Evolutionary conservation across 2,888 invertebrate genomes (phyloP).

Genomic region (Brassicogethes aeneus): DNA sequence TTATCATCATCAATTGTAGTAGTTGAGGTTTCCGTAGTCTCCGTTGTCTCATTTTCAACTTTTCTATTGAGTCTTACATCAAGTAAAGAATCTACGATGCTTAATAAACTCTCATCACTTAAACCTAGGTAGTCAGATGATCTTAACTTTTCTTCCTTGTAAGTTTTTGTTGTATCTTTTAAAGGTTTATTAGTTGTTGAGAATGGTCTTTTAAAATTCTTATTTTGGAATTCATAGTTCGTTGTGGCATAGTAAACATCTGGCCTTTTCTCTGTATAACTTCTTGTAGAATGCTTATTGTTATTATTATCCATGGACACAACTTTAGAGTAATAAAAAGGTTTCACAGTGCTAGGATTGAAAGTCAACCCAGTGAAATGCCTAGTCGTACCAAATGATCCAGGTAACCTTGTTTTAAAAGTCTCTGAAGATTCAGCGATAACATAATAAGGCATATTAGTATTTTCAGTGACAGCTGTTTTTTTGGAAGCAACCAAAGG

Average conservation of each 20-base stretch:
- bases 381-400: constrained; percentile 30
- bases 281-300: constrained; percentile 16
- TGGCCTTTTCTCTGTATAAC: constrained; percentile 15
- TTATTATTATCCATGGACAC: constrained; percentile 8
- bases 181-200: constrained; percentile 16
- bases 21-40: constrained; percentile 10
- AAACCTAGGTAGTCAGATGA: constrained; percentile 17
- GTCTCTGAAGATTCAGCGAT: constrained; percentile 25
- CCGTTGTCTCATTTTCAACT: constrained; percentile 18
- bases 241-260: constrained; percentile 18
- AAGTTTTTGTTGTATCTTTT: constrained; percentile 5
- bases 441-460: constrained; percentile 26
- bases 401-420: constrained; percentile 22
- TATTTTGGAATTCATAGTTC: constrained; percentile 19
- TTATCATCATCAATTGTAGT: constrained; percentile 4
- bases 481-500: constrained; percentile 4
- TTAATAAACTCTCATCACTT: constrained; percentile 20
- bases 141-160: constrained; percentile 13
- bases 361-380: constrained; percentile 23
- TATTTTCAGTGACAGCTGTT: constrained; percentile 7
- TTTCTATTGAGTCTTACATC: constrained; percentile 26
- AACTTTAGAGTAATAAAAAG: constrained; percentile 19
- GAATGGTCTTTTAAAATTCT: constrained; percentile 17
- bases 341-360: constrained; percentile 24
- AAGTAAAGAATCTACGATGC: constrained; percentile 25